Percentiles rank a stretch among this genome's conserved stretches.
Conservation (phyloP, 2,797 vertebrate genomes). For the Enteromius radiatus region DNA sequence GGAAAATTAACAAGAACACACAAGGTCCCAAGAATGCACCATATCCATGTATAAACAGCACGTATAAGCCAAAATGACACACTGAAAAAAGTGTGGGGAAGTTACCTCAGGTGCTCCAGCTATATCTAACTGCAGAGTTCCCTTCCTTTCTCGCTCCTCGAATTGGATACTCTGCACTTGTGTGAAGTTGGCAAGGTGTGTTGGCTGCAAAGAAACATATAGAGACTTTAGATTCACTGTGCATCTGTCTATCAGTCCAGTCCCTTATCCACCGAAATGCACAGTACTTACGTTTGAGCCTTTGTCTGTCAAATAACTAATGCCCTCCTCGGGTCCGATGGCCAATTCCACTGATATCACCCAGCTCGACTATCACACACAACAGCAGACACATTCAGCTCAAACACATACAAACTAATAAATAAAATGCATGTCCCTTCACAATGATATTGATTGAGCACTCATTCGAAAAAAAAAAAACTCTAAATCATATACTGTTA, state of each 20-base stretch:
- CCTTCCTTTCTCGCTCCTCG: slow-evolving; percentile 96
- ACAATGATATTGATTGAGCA: not conserved
- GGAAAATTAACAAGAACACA: slow-evolving; percentile 29
- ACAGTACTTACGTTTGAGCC: slow-evolving; percentile 88
- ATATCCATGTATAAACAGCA: slow-evolving; percentile 4
- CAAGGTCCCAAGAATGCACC: not conserved
- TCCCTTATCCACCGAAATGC: not conserved
- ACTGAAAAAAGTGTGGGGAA: slow-evolving; percentile 8
- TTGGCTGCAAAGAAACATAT: slow-evolving; percentile 80
- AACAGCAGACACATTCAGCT: slow-evolving; percentile 13
- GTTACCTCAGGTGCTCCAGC: slow-evolving; percentile 94
- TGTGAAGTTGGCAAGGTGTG: slow-evolving; percentile 94
- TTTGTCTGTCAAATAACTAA: slow-evolving; percentile 99
- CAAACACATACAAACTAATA: slow-evolving; percentile 1
- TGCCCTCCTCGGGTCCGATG: slow-evolving; percentile 97
- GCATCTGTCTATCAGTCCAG: not conserved
- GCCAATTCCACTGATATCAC: slow-evolving; percentile 97
- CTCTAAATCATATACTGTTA: not conserved
- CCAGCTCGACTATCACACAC: slow-evolving; percentile 90
- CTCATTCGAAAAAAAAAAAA: not conserved
- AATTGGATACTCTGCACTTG: slow-evolving; percentile 97
- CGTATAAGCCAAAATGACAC: not conserved
- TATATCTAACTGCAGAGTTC: slow-evolving; percentile 92
- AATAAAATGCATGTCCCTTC: not conserved
- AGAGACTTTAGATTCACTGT: not conserved